Conservation (phyloP, 92 coral and sea anemone genomes). For the Umimayanthus chanpuru region DNA sequence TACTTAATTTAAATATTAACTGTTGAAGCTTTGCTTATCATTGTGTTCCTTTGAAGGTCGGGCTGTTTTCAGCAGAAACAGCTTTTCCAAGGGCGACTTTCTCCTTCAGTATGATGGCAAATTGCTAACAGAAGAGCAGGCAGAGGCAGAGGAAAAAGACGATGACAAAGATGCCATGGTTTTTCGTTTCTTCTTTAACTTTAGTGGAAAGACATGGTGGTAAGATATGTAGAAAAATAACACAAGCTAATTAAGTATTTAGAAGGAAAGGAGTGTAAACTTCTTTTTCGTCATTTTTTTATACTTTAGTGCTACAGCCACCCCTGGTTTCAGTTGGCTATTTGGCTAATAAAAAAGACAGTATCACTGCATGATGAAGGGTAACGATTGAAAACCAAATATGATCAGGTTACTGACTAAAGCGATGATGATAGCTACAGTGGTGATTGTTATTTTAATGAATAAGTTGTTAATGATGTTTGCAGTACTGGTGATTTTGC, state of each 20-base stretch:
- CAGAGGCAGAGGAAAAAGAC: conserved; percentile 22
- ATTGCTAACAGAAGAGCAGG: conserved; percentile 7
- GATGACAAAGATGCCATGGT: background rate
- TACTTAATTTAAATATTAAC: too few species aligned
- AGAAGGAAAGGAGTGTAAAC: background rate
- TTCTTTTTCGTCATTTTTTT: too few species aligned
- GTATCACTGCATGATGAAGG: background rate
- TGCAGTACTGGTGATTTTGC: too few species aligned
- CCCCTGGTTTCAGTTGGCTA: background rate
- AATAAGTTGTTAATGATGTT: too few species aligned
- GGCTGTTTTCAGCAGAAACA: conserved; percentile 23
- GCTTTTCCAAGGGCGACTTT: background rate
- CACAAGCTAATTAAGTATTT: background rate
- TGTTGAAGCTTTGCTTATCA: too few species aligned
- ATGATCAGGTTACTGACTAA: background rate
- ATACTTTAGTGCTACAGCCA: background rate
- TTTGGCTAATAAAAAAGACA: background rate
- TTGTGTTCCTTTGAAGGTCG: conserved; percentile 6
- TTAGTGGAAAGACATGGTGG: background rate
- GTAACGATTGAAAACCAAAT: background rate
- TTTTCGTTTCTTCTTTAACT: background rate
- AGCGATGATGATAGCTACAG: background rate
- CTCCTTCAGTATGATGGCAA: conserved; percentile 15
- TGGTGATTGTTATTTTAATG: too few species aligned
- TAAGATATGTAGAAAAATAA: background rate